Base-by-base conservation (phyloP, 2,888 invertebrate genomes). In the Ceriagrion tenellum region DNA sequence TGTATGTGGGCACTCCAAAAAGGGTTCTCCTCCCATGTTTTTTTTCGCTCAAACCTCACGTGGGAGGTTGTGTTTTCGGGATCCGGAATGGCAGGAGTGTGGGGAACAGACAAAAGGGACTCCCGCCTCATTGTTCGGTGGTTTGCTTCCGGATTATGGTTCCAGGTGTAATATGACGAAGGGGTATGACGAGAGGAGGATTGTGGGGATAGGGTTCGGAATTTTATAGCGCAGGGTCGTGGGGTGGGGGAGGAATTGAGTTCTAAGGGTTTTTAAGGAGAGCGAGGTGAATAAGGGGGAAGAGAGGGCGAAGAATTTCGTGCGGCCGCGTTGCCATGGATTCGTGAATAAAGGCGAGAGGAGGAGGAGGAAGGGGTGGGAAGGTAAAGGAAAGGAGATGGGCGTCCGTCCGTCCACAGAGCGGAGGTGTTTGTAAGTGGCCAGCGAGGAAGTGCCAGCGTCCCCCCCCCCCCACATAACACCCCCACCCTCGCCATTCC, bases 141-240 rank as follows among this genome's bases (percentile, higher is more conserved):
- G 18, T 69, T 69, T 47, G 69, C 93, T 93, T 93, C 93, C 93
- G 93, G 93, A 93, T 93, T 93, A 69, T 74, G n/a, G 16, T 93
- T 47, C 93, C 93, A 93, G 93, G 93, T 93, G 93, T 93, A 93
- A 93, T 93, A 93, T 93, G 93, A 69, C 47, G 91, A 40, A 40
- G 91, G 12, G 69, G 47, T 16, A 47, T 63, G 69, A 20, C 55
- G 30, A n/a, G 40, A 40, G 59, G 91, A 35, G 47, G 88, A 20
- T 6, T 13, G 88, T 2, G 20, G 40, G 13, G 3, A 20, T 40
- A 47, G 6, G 40, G 88, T 18, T 8, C 4, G 88, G 40, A n/a
- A 69, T 69, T 23, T 20, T 10, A 47, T 47, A 47, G 8, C 47
- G 47, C 4, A 47, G 47, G 47, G 47, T n/a, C n/a, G 47, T 47